Conservation (phyloP, 1,140 invertebrate genomes). For the Cylas formicarius region DNA sequence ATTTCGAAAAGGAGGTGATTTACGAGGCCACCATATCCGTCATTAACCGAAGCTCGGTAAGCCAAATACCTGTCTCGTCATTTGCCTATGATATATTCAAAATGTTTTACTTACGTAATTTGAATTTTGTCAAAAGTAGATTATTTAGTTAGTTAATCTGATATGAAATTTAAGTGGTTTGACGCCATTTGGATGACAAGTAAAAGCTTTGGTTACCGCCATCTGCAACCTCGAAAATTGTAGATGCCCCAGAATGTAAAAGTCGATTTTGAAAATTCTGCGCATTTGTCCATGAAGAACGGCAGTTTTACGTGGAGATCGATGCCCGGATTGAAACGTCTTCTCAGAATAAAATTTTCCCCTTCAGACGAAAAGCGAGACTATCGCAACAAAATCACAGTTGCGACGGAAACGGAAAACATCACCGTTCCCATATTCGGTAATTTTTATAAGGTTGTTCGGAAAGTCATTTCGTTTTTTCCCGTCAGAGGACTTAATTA, state of each 20-base stretch:
- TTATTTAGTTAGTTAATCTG: not conserved
- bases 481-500: too few relatives aligned
- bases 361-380: constrained; percentile 36
- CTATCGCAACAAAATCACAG: constrained; percentile 32
- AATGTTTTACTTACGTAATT: not conserved
- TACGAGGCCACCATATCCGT: constrained; percentile 37
- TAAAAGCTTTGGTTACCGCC: too few relatives aligned
- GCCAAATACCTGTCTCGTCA: constrained; percentile 6
- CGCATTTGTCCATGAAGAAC: constrained; percentile 38
- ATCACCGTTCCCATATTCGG: too few relatives aligned
- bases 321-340: constrained; percentile 41
- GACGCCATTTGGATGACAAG: too few relatives aligned
- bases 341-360: constrained; percentile 37
- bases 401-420: too few relatives aligned
- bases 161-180: too few relatives aligned
- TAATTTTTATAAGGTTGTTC: too few relatives aligned
- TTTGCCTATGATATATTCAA: constrained; percentile 3
- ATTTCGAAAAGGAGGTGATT: constrained; percentile 35
- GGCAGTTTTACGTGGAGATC: constrained; percentile 34
- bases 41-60: constrained; percentile 41
- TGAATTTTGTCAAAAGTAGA: not conserved
- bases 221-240: constrained; percentile 10
- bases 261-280: constrained; percentile 25
- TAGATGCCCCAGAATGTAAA: constrained; percentile 37
- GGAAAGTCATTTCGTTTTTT: too few relatives aligned